Percentiles rank a stretch among this genome's conserved stretches.
phyloP scores from a whole-genome alignment of 2,888 invertebrate species.

The Drosophila buzzatii region DNA sequence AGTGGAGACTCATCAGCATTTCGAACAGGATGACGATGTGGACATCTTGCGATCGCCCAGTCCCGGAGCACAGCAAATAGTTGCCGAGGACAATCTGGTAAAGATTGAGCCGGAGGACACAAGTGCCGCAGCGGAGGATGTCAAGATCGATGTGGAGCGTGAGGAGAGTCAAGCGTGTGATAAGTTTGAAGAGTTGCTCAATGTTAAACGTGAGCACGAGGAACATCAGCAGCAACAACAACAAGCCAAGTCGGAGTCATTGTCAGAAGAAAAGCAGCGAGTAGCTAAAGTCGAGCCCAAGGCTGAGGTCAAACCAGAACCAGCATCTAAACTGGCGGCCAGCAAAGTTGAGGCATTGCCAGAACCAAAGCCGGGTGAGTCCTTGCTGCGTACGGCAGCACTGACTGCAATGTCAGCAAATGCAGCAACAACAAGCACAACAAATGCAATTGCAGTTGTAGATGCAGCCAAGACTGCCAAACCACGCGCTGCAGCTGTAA shows the following conservation, averaged over 20 bases:
- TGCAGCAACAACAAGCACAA: slow-evolving; percentile 10
- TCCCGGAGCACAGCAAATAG: slow-evolving; percentile 83
- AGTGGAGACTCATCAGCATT: slow-evolving; percentile 41
- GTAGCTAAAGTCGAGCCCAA: slow-evolving; percentile 45
- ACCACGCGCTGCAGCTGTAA: slow-evolving; percentile 23
- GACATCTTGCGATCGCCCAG: slow-evolving; percentile 84
- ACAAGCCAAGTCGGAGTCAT: slow-evolving; percentile 8
- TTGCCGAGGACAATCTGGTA: slow-evolving; percentile 83
- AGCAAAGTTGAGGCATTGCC: slow-evolving; percentile 27
- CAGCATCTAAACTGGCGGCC: slow-evolving; percentile 31
- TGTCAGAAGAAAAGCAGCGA: slow-evolving; percentile 12
- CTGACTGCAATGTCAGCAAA: slow-evolving; percentile 19
- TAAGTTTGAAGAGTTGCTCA: slow-evolving; percentile 75
- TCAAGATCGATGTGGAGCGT: slow-evolving; percentile 84
- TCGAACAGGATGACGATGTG: slow-evolving; percentile 83
- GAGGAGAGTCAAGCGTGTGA: slow-evolving; percentile 83
- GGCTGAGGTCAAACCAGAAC: slow-evolving; percentile 30
- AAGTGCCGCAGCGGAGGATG: slow-evolving; percentile 81
- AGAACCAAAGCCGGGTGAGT: slow-evolving; percentile 68
- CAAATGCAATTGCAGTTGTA: neutral
- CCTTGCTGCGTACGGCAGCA: slow-evolving; percentile 53
- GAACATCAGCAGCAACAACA: slow-evolving; percentile 33
- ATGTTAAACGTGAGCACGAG: slow-evolving; percentile 64
- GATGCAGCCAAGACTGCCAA: slow-evolving; percentile 50
- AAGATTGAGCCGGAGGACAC: slow-evolving; percentile 85